These are phyloP conservation scores for Eudasyphora cyanicolor DNA, from an alignment of 2,888 invertebrate species.

Conservation along the genomic window DNA sequence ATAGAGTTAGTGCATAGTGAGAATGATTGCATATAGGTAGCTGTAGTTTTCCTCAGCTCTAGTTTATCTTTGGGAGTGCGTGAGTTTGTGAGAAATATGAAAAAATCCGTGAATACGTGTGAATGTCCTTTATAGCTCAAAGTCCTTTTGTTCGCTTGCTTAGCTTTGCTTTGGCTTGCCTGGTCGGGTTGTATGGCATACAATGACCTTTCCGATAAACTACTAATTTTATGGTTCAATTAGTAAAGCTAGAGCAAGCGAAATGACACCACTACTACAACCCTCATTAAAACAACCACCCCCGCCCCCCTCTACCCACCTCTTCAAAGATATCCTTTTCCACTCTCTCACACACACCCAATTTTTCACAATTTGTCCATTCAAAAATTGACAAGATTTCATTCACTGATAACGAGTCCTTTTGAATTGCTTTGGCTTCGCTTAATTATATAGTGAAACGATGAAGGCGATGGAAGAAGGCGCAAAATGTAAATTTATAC, in stretches of 20 bases:
- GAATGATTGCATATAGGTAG: neutral
- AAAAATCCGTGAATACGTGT: neutral
- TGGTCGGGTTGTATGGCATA: neutral
- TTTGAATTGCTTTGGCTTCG: conserved; percentile 3
- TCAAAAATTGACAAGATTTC: conserved; percentile 18
- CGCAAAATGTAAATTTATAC: conserved; percentile 32
- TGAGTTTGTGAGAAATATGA: neutral
- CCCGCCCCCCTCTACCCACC: neutral
- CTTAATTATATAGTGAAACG: no score
- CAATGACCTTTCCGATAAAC: conserved; percentile 53
- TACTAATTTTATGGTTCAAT: conserved; percentile 64
- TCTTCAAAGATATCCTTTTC: neutral
- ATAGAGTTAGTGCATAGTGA: neutral
- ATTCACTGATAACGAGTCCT: conserved; percentile 10
- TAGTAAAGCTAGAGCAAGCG: neutral
- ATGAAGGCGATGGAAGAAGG: neutral
- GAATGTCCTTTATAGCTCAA: neutral
- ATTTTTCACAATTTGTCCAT: neutral
- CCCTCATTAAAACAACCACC: neutral
- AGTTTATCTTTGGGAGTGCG: no score
- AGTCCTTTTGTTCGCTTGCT: neutral
- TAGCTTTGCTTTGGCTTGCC: no score
- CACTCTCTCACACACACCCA: neutral
- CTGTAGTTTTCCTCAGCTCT: no score
- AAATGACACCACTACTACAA: neutral